Evolutionary conservation across 2,888 invertebrate genomes (phyloP), one percentile per base, ranked within the genome.

Genomic region (Nomada fucata): DNA sequence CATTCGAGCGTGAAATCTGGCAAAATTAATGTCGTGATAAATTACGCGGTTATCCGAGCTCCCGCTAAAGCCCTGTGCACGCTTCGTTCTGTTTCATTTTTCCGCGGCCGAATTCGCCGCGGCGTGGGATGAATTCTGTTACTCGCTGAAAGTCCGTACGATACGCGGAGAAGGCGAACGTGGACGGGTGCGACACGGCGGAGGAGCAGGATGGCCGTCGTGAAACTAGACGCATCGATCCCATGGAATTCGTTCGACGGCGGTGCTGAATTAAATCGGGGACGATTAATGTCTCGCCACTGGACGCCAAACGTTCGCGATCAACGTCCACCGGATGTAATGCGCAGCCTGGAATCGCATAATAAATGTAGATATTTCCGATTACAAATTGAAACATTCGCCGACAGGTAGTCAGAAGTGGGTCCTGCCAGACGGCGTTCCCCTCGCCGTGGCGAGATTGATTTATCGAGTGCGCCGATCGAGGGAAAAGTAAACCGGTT

Each of bases 351-450:
- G 76, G 60, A 65, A 68, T 76, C 74, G 77, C 75, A 67, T 88
- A 82, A 88, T 79, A 76, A 83, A 87, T 87, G 81, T 82, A 86
- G 86, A 85, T 79, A 82, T 83, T 88, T 71, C 73, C 75, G 83
- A 88, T 86, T 86, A 88, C 85, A 88, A 86, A 86, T 88, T 88
- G 83, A 88, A 85, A 88, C 83, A 80, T 88, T 78, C 79, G 52
- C 47, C 74, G 65, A 76, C 79, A 68, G 73, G 79, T 74, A 81
- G 65, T 64, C 42, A 70, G 79, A 81, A 80, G 73, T 86, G 69
- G 84, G 76, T 77, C 81, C 79, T 70, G 79, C 68, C 75, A 60
- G 67, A 73, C 59, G 29, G 68, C 42, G 42, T 64, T 72, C 57
- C 5, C 73, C 47, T 57, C 42, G 71, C 50, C 57, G 60, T 59